Evolutionary conservation across 35 echinoderm and acorn worm species (phyloP), one percentile per base, ranked within the genome.

Genomic region (Heliocidaris erythrogramma): DNA sequence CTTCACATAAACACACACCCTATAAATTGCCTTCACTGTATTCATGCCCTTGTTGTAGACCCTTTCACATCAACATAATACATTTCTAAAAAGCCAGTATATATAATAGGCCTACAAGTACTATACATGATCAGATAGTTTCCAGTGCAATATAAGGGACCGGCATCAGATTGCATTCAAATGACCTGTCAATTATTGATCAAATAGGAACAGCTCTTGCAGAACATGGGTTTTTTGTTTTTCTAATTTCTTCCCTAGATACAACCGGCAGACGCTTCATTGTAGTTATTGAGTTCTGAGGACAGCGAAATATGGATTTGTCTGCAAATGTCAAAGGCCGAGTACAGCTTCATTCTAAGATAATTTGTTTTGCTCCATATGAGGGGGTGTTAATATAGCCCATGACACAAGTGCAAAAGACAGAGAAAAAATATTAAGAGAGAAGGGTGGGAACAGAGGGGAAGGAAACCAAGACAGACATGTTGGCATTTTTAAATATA

Each of bases 281-380:
- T 78, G 17, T n/a, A 24, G 65, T 78, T 78, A 78, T 78, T 78
- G 17, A 78, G 65, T 78, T 78, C 21, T 78, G 65, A 78, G 65
- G 65, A 78, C 65, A 78, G 65, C 18, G 17, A 89, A 89, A 89
- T 47, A 89, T 89, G 47, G 87, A 89, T 89, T 89, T 89, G 87
- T 89, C 32, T 35, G 31, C 12, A 89, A 89, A 89, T 89, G 87
- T 89, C 87, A 89, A 31, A 89, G 87, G 31, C 31, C 87, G 11
- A 89, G 47, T 14, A 48, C 9, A 89, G 32, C 87, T 47, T 24
- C 32, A 42, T 47, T 32, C 7, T 32, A 48, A 27, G 87, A 13
- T 47, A 89, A 47, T 18, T 89, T 48, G 17, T 32, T 89, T 89
- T 42, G 2, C 87, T 48, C 87, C 47, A 89, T 89, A n/a, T 89